These are phyloP conservation scores for Coranthus polyacanthus DNA, from an alignment of 2,797 vertebrate genomes.

Conservation along the genomic window DNA sequence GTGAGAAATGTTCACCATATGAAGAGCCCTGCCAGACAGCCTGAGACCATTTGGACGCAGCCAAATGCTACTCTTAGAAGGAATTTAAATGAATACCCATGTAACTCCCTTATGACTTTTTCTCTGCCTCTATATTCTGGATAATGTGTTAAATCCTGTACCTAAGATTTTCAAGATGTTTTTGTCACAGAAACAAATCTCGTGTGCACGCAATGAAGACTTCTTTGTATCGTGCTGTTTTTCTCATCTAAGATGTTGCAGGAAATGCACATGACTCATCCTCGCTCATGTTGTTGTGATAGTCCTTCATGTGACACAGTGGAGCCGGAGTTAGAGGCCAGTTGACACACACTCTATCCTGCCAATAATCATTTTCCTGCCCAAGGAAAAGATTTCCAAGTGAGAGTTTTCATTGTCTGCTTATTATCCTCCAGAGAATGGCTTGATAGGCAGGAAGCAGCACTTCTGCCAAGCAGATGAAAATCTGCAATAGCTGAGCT, in stretches of 20 bases:
- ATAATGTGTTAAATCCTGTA: slow-evolving; percentile 21
- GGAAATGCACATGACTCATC: slow-evolving; percentile 62
- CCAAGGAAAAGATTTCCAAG: slow-evolving; percentile 55
- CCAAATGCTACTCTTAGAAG: slow-evolving; percentile 58
- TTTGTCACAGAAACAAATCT: slow-evolving; percentile 16
- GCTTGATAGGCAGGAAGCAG: slow-evolving; percentile 67
- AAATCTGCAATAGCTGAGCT: slow-evolving; percentile 72
- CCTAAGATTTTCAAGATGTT: slow-evolving; percentile 6
- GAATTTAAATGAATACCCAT: slow-evolving; percentile 60
- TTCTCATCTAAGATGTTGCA: slow-evolving; percentile 37
- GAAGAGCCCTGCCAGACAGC: slow-evolving; percentile 76
- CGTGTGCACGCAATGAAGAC: not conserved
- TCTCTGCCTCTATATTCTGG: too few relatives aligned
- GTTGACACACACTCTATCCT: slow-evolving; percentile 29
- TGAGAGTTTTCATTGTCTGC: slow-evolving; percentile 68
- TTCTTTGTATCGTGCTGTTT: slow-evolving; percentile 30
- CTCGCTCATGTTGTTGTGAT: slow-evolving; percentile 43
- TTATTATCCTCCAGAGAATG: slow-evolving; percentile 69
- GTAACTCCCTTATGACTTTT: slow-evolving; percentile 40
- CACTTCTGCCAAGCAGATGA: slow-evolving; percentile 78
- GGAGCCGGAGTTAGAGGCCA: slow-evolving; percentile 40
- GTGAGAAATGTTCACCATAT: slow-evolving; percentile 81
- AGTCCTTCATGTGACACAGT: slow-evolving; percentile 61
- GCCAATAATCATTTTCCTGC: slow-evolving; percentile 52
- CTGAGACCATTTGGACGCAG: slow-evolving; percentile 65